Conservation (phyloP, 1,140 invertebrate species). For the Brachionus calyciflorus region DNA sequence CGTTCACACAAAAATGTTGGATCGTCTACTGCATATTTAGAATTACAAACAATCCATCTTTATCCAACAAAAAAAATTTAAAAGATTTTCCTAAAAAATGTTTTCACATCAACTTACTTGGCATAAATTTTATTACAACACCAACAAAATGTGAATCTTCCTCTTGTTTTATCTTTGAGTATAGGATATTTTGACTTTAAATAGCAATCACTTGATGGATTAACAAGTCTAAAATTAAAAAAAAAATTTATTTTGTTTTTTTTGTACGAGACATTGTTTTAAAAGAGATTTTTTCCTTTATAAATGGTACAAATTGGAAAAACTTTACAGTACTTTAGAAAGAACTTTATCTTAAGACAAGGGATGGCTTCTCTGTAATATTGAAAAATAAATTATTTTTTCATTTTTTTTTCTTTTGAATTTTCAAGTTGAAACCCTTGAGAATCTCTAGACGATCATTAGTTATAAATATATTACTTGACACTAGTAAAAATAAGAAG, state of each 20-base stretch:
- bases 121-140: constrained; percentile 42
- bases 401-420: too few species aligned
- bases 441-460: too few species aligned
- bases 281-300: too few species aligned
- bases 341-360: too few species aligned
- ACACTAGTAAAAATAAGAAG: constrained; percentile 31
- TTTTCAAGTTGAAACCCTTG: too few species aligned
- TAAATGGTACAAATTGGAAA: too few species aligned
- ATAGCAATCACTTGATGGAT: constrained; percentile 45
- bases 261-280: too few species aligned
- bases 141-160: constrained; percentile 43
- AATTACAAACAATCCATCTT: constrained; percentile 43
- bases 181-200: constrained; percentile 30
- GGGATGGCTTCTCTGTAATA: too few species aligned
- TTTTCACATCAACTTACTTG: background rate
- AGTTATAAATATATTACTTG: constrained; percentile 7
- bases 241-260: background rate
- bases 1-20: constrained; percentile 46
- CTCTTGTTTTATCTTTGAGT: constrained; percentile 7
- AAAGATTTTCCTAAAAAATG: background rate
- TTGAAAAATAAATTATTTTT: too few species aligned
- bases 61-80: background rate
- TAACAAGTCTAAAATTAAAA: constrained; percentile 4
- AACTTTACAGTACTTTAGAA: too few species aligned
- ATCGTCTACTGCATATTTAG: constrained; percentile 35